Conservation (phyloP, 2,113 vertebrate genomes). For the Bos indicus region DNA sequence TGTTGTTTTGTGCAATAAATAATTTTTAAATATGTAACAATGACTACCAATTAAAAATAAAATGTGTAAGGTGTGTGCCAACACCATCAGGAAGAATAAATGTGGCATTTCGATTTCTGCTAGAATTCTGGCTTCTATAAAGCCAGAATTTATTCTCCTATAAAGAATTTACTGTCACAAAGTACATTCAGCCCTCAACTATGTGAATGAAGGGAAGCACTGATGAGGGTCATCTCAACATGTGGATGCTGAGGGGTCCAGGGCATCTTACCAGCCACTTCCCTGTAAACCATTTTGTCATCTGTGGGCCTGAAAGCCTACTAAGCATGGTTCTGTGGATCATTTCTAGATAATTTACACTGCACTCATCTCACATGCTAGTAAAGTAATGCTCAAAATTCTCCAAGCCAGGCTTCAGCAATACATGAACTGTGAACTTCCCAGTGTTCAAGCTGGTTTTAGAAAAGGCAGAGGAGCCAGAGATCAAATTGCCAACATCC, state of each 20-base stretch:
- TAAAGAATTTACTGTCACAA: background rate
- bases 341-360: background rate
- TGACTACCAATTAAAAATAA: conserved; percentile 57
- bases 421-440: too few relatives aligned
- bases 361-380: too few relatives aligned
- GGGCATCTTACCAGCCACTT: background rate
- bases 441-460: too few relatives aligned
- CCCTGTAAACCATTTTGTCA: background rate
- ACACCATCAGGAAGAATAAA: conserved; percentile 29
- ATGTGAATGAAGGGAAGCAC: background rate
- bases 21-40: conserved; percentile 2
- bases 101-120: conserved; percentile 17
- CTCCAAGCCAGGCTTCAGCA: too few relatives aligned
- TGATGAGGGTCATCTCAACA: background rate
- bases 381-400: too few relatives aligned
- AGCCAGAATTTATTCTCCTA: background rate
- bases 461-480: too few relatives aligned
- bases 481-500: too few relatives aligned
- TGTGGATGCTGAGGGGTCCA: background rate
- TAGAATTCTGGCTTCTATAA: conserved; percentile 7
- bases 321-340: background rate
- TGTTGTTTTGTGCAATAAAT: conserved; percentile 26
- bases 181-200: background rate
- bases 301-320: background rate
- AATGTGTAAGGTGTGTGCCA: conserved; percentile 31